Conservation (phyloP, 1,140 invertebrate genomes). For the Triops longicaudatus region DNA sequence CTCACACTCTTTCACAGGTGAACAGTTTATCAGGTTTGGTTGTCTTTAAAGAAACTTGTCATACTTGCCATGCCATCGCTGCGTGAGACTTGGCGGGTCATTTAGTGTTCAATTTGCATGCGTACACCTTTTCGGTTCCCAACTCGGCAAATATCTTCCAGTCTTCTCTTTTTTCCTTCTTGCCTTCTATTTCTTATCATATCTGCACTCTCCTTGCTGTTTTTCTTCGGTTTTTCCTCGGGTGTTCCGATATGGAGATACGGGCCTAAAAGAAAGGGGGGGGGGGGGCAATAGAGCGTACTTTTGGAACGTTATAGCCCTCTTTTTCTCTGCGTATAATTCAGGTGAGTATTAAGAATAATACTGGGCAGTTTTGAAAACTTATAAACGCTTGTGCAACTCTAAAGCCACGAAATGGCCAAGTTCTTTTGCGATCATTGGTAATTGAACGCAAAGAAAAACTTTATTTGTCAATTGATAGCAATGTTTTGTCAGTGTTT, state of each 20-base stretch:
- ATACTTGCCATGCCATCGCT: slow-evolving; percentile 14
- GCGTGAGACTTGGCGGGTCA: slow-evolving; percentile 9
- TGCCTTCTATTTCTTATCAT: neutral
- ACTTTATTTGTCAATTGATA: neutral
- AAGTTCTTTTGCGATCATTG: neutral
- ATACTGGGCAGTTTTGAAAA: neutral
- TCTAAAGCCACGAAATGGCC: neutral
- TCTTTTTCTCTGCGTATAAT: too few species aligned
- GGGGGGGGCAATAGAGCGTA: too few species aligned
- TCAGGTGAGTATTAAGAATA: too few species aligned
- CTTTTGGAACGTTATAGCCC: too few species aligned
- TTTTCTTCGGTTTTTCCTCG: too few species aligned
- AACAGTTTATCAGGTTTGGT: neutral
- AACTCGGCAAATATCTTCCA: neutral
- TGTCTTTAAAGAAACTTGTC: neutral
- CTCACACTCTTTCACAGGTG: neutral
- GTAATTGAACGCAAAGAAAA: too few species aligned
- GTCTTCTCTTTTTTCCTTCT: neutral
- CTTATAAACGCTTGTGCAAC: neutral
- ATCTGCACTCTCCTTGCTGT: neutral
- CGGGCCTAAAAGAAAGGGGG: too few species aligned
- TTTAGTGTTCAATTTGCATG: slow-evolving; percentile 8
- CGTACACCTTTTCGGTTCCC: slow-evolving; percentile 6
- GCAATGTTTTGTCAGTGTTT: neutral
- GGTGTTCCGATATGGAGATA: too few species aligned